Base-by-base conservation (phyloP, 1,140 invertebrate genomes). In the Globodera rostochiensis region DNA sequence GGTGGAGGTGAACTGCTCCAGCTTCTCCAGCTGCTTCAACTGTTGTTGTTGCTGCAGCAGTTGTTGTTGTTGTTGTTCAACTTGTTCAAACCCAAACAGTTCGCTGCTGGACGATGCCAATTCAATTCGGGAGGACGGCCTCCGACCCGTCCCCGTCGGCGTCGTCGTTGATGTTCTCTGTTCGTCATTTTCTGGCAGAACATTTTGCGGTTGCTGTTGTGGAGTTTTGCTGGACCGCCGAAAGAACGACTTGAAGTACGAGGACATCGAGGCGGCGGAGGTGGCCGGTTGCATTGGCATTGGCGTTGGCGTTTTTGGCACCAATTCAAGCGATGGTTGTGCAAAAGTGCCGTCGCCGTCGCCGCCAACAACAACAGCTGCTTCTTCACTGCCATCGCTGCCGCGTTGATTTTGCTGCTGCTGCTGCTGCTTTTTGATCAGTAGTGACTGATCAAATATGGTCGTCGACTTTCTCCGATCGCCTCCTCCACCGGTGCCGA, bases 241-340 rank as follows among this genome's bases (percentile, higher is more conserved):
- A 49, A 66, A 78, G 4, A 78, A 21, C 9, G 77, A 78, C 70
- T 78, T 78, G 6, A 78, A 70, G 15, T 46, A 78, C 19, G 77
- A 69, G 15, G 66, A 64, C 70, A 64, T 78, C 36, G 77, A 78
- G 5, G 64, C 6, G 77, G 50, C 50, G 49, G 66, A 50, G 64
- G 70, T 45, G 77, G 70, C 19, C 70, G 36, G 70, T 64, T 64
- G 70, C 60, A 21, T 50, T 36, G 64, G 15, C 21, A 46, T 60
- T 6, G 60, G 64, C 49, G 66, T 60, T 6, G 60, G 64, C 49
- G 66, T 5, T 71, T 71, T 36, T 71, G 69, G 57, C 57, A 13
- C 57, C 11, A 15, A 3, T 64, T 64, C 57, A 11, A 64, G 19
- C 19, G 57, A 6, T 64, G 21, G 57, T 64, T 11, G 13, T 15